Evolutionary conservation across 2,113 vertebrate genomes (phyloP).

Genomic region (Microcebus griseorufus): DNA sequence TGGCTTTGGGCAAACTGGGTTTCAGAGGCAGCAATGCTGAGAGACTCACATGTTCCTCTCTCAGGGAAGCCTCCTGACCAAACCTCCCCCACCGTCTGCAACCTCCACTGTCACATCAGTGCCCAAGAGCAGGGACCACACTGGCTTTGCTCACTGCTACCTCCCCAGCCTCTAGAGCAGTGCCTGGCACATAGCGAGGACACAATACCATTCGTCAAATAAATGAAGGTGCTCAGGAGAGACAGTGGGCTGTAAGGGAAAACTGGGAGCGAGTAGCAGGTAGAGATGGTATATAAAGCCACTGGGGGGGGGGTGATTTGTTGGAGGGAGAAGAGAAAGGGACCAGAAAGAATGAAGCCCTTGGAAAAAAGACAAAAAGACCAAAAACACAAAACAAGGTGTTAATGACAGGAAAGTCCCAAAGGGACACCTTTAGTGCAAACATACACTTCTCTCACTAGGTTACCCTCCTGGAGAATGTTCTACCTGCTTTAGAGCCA

Average conservation of each 20-base stretch:
- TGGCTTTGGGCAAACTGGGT: neutral
- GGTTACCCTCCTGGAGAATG: neutral
- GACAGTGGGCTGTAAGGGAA: neutral
- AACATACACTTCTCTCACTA: neutral
- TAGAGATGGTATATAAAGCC: neutral
- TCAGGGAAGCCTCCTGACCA: neutral
- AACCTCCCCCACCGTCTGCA: no score
- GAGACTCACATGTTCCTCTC: neutral
- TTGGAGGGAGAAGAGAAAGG: neutral
- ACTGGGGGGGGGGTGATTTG: fast-evolving
- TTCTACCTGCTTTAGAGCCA: neutral
- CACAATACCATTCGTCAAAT: neutral
- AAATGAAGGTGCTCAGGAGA: neutral
- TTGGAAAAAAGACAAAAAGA: neutral
- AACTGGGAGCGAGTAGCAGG: neutral
- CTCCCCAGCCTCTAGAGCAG: neutral
- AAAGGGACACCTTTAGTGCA: neutral
- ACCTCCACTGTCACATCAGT: neutral
- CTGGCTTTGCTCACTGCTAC: neutral
- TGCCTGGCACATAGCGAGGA: neutral
- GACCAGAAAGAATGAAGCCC: neutral
- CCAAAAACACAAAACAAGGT: neutral
- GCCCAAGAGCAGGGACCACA: no score
- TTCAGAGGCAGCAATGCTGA: neutral
- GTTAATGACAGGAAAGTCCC: neutral